These are phyloP conservation scores for Microctenopoma lineatum DNA, from an alignment of 2,797 vertebrate genomes.

Conservation along the genomic window DNA sequence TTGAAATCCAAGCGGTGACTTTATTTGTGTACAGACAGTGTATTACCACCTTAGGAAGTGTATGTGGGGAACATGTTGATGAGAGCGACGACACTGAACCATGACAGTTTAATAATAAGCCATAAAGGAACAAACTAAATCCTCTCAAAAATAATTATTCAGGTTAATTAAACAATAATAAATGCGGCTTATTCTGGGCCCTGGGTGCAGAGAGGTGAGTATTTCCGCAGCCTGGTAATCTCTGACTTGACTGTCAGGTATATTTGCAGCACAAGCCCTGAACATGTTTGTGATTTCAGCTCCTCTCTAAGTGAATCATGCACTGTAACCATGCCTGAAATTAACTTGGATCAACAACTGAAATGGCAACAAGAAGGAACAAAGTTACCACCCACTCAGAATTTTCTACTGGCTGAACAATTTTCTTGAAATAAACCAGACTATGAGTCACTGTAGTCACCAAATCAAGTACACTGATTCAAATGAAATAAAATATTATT, in stretches of 20 bases:
- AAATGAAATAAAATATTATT: not conserved
- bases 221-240: constrained; percentile 1
- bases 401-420: not conserved
- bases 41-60: too few relatives aligned
- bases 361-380: not conserved
- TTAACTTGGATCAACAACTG: constrained; percentile 1
- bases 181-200: too few relatives aligned
- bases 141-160: too few relatives aligned
- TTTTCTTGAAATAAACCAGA: constrained; percentile 6
- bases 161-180: too few relatives aligned
- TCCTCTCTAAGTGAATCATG: not conserved
- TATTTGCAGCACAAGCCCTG: constrained; percentile 4
- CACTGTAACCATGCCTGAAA: not conserved
- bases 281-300: not conserved
- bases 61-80: too few relatives aligned
- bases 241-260: constrained; percentile 18
- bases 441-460: not conserved
- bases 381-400: constrained; percentile 13
- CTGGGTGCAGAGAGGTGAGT: constrained; percentile 23
- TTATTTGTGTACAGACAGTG: too few relatives aligned
- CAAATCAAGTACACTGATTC: not conserved
- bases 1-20: too few relatives aligned
- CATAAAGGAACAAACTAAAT: not conserved
- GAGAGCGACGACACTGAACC: not conserved
- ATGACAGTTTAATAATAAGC: not conserved